Evolutionary conservation across 2,797 vertebrate genomes (phyloP), one percentile per base, ranked within the genome.

Genomic region (Ptychobarbus kaznakovi): DNA sequence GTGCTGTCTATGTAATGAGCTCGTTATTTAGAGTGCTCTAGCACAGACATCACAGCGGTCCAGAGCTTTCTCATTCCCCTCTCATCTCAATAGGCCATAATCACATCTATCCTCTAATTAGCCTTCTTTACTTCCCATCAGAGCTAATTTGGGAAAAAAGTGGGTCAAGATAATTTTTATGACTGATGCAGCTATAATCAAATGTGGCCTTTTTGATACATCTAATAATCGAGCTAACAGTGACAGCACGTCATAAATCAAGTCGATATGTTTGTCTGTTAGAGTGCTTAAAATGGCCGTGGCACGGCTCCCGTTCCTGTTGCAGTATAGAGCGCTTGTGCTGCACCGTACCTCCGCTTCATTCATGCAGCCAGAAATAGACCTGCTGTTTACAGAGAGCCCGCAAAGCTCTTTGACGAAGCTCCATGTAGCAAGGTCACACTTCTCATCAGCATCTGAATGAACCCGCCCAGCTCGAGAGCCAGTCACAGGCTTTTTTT

Each of bases 101-200:
- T 85, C 85, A 85, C 78, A 80, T 80, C 80, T 76, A 61, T 83
- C 84, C 84, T 89, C 84, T 89, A 87, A 89, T 89, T 87, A 86
- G 56, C 73, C 42, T 72, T 65, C 38, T 38, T 70, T 77, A 12
- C 49, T 40, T 56, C 42, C 66, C 78, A 70, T 84, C 79, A 82
- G 49, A 66, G 81, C 79, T 87, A 86, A 86, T 84, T 87, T 69
- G 25, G 38, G 78, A 65, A 58, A 66, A 80, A 70, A 44, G 10
- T 6, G 38, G 28, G 70, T 28, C 61, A n/a, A 25, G 46, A 56
- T 49, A 0, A 35, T 81, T 82, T 83, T 74, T 42, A 51, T 72
- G 70, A 10, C 38, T 8, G 79, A 73, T 84, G 11, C 25, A 44
- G 56, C 76, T 61, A 38, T 42, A 53, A 49, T 82, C 56, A 35